Evolutionary conservation across 1,140 invertebrate genomes (phyloP).

Genomic region (Aricia agestis): DNA sequence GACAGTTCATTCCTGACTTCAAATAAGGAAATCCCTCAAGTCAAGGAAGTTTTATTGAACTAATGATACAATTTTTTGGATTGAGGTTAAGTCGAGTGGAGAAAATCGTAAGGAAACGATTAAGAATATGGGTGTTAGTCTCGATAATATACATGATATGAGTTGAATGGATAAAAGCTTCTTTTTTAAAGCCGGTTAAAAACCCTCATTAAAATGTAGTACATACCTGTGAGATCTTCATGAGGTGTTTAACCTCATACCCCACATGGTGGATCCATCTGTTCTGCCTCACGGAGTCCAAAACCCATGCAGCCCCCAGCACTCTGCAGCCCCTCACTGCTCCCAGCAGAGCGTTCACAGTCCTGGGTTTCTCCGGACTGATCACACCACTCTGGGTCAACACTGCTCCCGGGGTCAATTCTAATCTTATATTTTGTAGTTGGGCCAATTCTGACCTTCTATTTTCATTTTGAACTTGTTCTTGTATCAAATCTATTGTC

Average conservation of each 20-base stretch:
- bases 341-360: conserved; percentile 48
- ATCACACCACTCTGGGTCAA: conserved; percentile 20
- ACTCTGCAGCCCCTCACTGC: conserved; percentile 53
- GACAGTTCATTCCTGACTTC: too few relatives aligned
- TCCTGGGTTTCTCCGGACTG: conserved; percentile 39
- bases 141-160: too few relatives aligned
- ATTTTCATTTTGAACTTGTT: background rate
- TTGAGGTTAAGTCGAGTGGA: too few relatives aligned
- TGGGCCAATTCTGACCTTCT: background rate
- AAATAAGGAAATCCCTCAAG: too few relatives aligned
- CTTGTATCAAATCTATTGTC: background rate
- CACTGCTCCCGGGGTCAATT: background rate
- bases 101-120: too few relatives aligned
- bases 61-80: too few relatives aligned
- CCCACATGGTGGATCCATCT: conserved; percentile 48
- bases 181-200: too few relatives aligned
- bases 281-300: conserved; percentile 31
- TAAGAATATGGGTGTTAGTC: too few relatives aligned
- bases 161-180: too few relatives aligned
- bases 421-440: background rate
- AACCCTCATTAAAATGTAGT: too few relatives aligned
- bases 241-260: conserved; percentile 56
- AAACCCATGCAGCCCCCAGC: conserved; percentile 41
- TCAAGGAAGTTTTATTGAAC: too few relatives aligned
- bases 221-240: conserved; percentile 56